Base-by-base conservation (phyloP, 2,888 invertebrate species). In the Holacanthella duospinosa region DNA sequence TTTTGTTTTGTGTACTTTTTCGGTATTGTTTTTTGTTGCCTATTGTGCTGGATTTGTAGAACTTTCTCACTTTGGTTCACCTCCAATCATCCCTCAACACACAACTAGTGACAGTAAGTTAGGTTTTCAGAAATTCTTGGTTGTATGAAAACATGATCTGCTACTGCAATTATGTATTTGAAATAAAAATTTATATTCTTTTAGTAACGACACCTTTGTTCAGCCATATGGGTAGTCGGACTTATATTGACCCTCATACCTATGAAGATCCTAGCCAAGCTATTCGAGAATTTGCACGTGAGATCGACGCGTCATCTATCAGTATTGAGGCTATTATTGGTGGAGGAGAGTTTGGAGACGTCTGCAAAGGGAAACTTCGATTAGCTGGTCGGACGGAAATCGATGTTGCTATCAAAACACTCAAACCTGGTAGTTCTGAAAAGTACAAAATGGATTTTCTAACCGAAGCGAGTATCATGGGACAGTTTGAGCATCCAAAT, bases 251-350 rank as follows among this genome's bases (percentile, higher is more conserved):
- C 79, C 97, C 99, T 16, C 96, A 96, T 77, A 97, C 97, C 0
- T 99, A 99, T 77, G 99, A 99, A 80, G 97, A 99, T 79, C 97
- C 97, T 1, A 95, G 95, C 78, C 94, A 96, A 78, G 97, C 97
- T 1, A 93, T 99, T 3, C 82, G 93, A 69, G 97, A 97, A 78
- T 99, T 99, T 78, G 95, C 99, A 0, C 83, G 94, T 64, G 97
- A 99, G 82, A 97, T 99, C 72, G 95, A 96, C 78, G 93, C 95
- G 0, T 91, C 92, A 68, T 93, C 90, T 76, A 96, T 99, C 72
- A 94, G 93, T 55, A 99, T 99, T 72, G 99, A 99, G 79, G 93
- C 95, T 25, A 95, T 97, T 64, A 97, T 99, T 74, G 99, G 97
- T 78, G 95, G 54, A 24, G 99, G 97, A 43, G 99, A 99, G 80